A percentile compares a stretch with the other conserved stretches of the same genome.
phyloP scores from a whole-genome alignment of 1,140 invertebrate genomes.

The Lordiphosa clarofinis region DNA sequence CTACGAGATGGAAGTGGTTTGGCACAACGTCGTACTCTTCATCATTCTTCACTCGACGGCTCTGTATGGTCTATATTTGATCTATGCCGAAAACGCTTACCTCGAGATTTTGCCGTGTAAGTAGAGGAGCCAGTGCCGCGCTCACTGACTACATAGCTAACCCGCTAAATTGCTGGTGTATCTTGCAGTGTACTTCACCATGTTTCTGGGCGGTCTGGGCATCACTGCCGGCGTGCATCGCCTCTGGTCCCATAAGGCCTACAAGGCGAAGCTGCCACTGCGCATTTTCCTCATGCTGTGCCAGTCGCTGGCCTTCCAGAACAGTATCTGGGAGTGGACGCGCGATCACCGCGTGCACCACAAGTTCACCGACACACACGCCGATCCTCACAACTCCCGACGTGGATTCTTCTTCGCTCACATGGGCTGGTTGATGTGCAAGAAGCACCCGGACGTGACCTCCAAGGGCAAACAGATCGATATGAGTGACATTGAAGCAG shows the following conservation, averaged over 20 bases:
- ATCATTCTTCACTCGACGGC: slow-evolving; percentile 84
- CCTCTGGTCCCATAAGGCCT: slow-evolving; percentile 90
- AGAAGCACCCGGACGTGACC: slow-evolving; percentile 84
- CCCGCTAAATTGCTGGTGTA: neutral
- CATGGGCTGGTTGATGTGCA: slow-evolving; percentile 84
- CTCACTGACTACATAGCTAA: neutral
- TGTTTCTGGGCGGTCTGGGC: slow-evolving; percentile 81
- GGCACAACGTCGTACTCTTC: slow-evolving; percentile 88
- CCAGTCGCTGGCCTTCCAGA: slow-evolving; percentile 81
- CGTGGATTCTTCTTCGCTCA: slow-evolving; percentile 85
- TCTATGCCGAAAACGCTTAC: slow-evolving; percentile 83
- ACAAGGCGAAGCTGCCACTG: slow-evolving; percentile 88
- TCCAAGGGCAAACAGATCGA: slow-evolving; percentile 85
- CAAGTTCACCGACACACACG: slow-evolving; percentile 85
- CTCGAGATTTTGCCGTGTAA: slow-evolving; percentile 84
- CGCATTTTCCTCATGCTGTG: slow-evolving; percentile 81
- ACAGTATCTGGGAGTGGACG: slow-evolving; percentile 81
- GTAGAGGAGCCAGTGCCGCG: slow-evolving; percentile 37
- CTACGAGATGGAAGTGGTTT: slow-evolving; percentile 83
- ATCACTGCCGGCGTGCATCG: slow-evolving; percentile 92
- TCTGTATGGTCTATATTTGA: slow-evolving; percentile 84
- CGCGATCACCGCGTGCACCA: slow-evolving; percentile 84
- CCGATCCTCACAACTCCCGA: slow-evolving; percentile 84
- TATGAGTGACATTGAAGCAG: slow-evolving; percentile 85
- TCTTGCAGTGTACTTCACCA: slow-evolving; percentile 44